A percentile compares a stretch with the other conserved stretches of the same genome.
Conservation (phyloP, 1,140 invertebrate genomes). For the Caerostris darwini region DNA sequence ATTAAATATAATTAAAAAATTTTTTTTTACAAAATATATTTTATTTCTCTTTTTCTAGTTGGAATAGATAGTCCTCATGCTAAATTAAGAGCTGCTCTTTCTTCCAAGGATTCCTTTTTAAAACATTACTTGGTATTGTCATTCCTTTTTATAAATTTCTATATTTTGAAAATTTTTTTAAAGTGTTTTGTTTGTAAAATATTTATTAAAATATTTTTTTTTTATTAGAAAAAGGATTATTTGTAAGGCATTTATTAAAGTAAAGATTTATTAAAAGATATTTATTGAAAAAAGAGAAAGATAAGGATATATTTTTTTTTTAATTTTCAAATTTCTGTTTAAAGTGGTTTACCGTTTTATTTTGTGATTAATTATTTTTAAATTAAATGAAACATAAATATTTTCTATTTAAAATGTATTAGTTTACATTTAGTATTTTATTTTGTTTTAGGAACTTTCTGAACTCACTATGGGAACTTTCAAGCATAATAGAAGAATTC, state of each 20-base stretch:
- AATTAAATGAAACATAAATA: neutral
- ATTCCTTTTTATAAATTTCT: neutral
- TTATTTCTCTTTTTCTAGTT: conserved; percentile 40
- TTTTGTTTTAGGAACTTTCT: conserved; percentile 88
- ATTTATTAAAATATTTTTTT: too few relatives aligned
- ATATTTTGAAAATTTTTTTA: too few relatives aligned
- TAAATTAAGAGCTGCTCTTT: conserved; percentile 93
- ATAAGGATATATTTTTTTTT: too few relatives aligned
- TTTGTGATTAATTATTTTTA: neutral
- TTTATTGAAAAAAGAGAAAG: too few relatives aligned
- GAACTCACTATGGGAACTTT: conserved; percentile 98
- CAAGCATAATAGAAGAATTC: conserved; percentile 94
- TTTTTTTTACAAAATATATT: neutral
- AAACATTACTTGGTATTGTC: conserved; percentile 90
- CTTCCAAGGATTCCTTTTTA: conserved; percentile 93
- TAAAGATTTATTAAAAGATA: too few relatives aligned
- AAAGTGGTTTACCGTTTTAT: too few relatives aligned
- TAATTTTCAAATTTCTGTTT: neutral
- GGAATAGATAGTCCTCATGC: conserved; percentile 87
- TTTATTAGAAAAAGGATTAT: too few relatives aligned
- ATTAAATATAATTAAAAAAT: neutral
- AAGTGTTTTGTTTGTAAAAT: too few relatives aligned
- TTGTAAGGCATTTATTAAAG: too few relatives aligned
- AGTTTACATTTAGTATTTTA: neutral
- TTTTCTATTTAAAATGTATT: neutral